Conservation (phyloP, 2,113 vertebrate species). For the Lophochroa leadbeateri region DNA sequence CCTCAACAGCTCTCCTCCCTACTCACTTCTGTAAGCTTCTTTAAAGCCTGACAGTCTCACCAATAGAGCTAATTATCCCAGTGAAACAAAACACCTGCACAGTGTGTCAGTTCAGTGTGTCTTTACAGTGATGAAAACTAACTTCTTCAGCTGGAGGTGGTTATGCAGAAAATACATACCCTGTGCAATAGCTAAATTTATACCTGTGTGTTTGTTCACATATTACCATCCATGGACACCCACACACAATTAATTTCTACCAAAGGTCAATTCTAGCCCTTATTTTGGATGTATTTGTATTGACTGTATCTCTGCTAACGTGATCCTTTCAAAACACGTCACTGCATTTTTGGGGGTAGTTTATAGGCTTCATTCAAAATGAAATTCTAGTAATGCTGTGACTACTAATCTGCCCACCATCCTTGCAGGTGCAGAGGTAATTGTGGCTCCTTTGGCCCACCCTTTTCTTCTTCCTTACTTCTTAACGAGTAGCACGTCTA, state of each 20-base stretch:
- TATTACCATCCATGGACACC: not conserved
- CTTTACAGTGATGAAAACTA: not conserved
- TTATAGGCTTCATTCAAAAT: not conserved
- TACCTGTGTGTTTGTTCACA: not conserved
- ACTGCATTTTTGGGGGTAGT: not conserved
- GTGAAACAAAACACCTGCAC: not conserved
- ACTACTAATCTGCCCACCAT: rapidly evolving
- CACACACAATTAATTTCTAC: not conserved
- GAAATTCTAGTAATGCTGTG: not conserved
- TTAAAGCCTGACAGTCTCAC: not conserved
- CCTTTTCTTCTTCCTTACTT: not conserved
- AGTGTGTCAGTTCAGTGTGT: not conserved
- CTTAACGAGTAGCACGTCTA: not conserved
- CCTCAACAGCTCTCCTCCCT: not conserved
- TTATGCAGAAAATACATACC: not conserved
- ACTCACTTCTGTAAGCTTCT: not conserved
- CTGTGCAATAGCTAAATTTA: not conserved
- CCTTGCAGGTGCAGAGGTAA: not conserved
- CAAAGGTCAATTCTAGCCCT: not conserved
- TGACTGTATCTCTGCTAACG: not conserved
- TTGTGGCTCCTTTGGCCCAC: not conserved
- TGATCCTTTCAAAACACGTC: not conserved
- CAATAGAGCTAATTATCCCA: not conserved
- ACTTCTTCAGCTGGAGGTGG: not conserved
- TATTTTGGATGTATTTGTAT: not conserved